Percentiles rank a stretch among this genome's conserved stretches.
Evolutionary conservation across 2,113 vertebrate genomes (phyloP).

Genomic region (Cinclus mexicanus): DNA sequence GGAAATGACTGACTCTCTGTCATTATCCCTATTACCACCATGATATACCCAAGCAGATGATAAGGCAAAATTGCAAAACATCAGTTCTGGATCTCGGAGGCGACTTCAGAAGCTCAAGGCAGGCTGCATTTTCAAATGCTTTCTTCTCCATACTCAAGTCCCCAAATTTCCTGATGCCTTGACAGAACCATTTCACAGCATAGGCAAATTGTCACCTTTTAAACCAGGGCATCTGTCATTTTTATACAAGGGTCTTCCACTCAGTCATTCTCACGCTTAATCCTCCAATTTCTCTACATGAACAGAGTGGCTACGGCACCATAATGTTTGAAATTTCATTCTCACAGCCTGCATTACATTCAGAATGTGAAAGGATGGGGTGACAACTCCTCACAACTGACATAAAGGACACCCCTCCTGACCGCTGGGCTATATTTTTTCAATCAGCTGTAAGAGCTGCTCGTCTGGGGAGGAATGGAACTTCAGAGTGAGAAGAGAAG

Average conservation of each 20-base stretch:
- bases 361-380: not conserved
- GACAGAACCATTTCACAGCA: conserved; percentile 59
- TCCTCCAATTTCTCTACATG: not conserved
- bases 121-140: conserved; percentile 21
- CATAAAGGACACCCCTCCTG: not conserved
- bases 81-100: conserved; percentile 62
- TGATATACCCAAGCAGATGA: conserved; percentile 77
- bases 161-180: conserved; percentile 64
- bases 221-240: conserved; percentile 65
- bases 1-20: conserved; percentile 69
- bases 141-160: conserved; percentile 37
- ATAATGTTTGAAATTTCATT: not conserved
- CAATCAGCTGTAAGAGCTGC: not conserved
- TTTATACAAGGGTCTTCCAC: conserved; percentile 6
- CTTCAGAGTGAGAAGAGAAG: not conserved
- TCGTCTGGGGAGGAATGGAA: not conserved
- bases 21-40: conserved; percentile 77
- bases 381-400: not conserved
- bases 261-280: not conserved
- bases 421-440: not conserved
- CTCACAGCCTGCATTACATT: not conserved
- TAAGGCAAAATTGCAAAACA: conserved; percentile 75
- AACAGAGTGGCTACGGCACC: not conserved
- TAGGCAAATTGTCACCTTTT: conserved; percentile 73
- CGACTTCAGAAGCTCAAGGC: conserved; percentile 45